Evolutionary conservation across 2,888 invertebrate genomes (phyloP).

Genomic region (Dyspetes luteomarginatus): DNA sequence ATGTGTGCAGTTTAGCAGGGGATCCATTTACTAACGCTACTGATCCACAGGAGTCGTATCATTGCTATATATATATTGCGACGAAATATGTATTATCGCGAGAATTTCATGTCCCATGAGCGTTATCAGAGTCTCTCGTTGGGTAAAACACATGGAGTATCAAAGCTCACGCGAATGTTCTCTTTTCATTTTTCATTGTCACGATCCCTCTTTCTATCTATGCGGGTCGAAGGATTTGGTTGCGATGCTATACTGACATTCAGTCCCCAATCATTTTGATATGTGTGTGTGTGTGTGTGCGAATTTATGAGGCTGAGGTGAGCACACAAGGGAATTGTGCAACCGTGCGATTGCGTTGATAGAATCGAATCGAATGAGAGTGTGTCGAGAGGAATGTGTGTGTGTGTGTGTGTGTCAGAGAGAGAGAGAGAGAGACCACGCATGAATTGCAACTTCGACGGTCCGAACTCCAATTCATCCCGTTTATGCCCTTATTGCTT

Average conservation of each 20-base stretch:
- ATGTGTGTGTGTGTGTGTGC: conserved; percentile 1
- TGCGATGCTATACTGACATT: conserved; percentile 50
- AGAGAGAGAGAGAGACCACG: conserved; percentile 36
- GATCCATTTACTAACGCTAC: conserved; percentile 22
- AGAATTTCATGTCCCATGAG: conserved; percentile 42
- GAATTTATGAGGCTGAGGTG: background rate
- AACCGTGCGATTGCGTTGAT: conserved; percentile 63
- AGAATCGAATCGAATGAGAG: conserved; percentile 64
- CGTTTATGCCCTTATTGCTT: conserved; percentile 48
- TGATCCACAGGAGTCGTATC: conserved; percentile 33
- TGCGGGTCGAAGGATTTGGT: conserved; percentile 51
- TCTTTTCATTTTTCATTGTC: conserved; percentile 59
- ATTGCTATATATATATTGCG: conserved; percentile 25
- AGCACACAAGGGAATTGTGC: conserved; percentile 46
- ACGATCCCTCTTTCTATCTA: conserved; percentile 7
- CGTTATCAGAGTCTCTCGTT: conserved; percentile 46
- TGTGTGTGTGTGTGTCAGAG: no score
- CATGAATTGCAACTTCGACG: conserved; percentile 55
- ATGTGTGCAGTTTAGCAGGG: conserved; percentile 8
- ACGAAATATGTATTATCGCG: conserved; percentile 58
- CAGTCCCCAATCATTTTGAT: background rate
- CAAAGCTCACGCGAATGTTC: conserved; percentile 3
- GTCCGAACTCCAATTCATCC: conserved; percentile 39
- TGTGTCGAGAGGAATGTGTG: conserved; percentile 56
- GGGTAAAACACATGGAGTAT: conserved; percentile 2